Evolutionary conservation across 1,140 invertebrate genomes (phyloP), one percentile per base, ranked within the genome.

Genomic region (Megathymus violae): DNA sequence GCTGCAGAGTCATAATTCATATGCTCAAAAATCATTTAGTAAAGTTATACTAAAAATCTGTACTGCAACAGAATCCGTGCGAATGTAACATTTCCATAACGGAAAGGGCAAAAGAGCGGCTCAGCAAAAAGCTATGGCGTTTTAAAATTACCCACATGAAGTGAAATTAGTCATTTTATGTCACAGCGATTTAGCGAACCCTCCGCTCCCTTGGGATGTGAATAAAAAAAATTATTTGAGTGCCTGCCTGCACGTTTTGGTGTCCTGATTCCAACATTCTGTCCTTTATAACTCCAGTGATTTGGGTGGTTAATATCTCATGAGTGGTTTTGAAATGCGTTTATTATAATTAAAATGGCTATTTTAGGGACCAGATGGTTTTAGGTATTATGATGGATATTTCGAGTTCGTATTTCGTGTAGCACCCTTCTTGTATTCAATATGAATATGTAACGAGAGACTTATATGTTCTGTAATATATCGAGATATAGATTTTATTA

Each of bases 111-210:
- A n/a, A n/a, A n/a, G n/a, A n/a, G n/a, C n/a, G n/a, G 27, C 27
- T 31, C 27, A 31, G 27, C 4, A 9, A 34, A 34, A 50, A 34
- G 25, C 46, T 50, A 50, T 50, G 1, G 46, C 25, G 13, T 50
- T 50, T 50, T 34, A 13, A 25, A 50, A 50, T 25, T 50, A 50
- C 46, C 27, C 46, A 50, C 27, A 50, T 50, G 46, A 34, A 50
- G 25, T 51, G 48, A 38, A 51, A 51, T 36, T 51, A 51, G 48
- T 38, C 48, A 50, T 50, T 51, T 51, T 14, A 38, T 31, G 13
- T 48, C 11, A 34, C 27, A 31, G 46, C 46, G 46, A 48, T 48
- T 48, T 48, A 48, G 19, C 44, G 7, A 31, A 2, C 46, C 46
- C 46, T 48, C 27, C 27, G 25, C 14, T 34, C 46, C 4, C 46